These are phyloP conservation scores for Pomatorhinus ruficollis DNA, from an alignment of 2,113 vertebrate species.

Conservation along the genomic window DNA sequence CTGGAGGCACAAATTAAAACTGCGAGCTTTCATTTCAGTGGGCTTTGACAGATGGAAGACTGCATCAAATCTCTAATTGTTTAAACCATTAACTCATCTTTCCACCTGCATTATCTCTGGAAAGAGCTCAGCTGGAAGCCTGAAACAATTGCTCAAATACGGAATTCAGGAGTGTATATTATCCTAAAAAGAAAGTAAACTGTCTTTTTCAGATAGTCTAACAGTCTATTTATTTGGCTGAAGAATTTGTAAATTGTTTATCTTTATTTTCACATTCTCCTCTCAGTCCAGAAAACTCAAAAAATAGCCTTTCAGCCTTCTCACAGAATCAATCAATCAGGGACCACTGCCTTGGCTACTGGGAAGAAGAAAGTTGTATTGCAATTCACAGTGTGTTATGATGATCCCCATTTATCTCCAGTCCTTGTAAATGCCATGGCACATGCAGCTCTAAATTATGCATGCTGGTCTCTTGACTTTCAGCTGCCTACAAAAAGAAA, in stretches of 20 bases:
- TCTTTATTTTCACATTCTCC: not conserved
- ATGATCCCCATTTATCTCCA: constrained; percentile 49
- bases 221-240: not conserved
- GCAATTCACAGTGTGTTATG: constrained; percentile 38
- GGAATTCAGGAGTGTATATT: not conserved
- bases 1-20: constrained; percentile 73
- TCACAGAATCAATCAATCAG: constrained; percentile 22
- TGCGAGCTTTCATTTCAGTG: constrained; percentile 72
- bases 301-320: constrained; percentile 18
- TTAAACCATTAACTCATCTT: constrained; percentile 79
- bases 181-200: not conserved
- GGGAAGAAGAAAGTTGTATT: not conserved
- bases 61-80: constrained; percentile 75
- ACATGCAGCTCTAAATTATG: constrained; percentile 1
- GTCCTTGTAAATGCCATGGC: not conserved
- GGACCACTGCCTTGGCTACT: not conserved
- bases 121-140: constrained; percentile 57
- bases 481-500: not conserved
- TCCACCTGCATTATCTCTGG: constrained; percentile 69
- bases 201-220: not conserved
- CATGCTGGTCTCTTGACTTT: not conserved
- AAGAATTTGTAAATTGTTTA: constrained; percentile 48
- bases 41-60: constrained; percentile 75
- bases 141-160: constrained; percentile 23
- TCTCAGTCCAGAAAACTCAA: not conserved